These are phyloP conservation scores for Megalopta genalis DNA, from an alignment of 1,140 invertebrate genomes.

Conservation along the genomic window DNA sequence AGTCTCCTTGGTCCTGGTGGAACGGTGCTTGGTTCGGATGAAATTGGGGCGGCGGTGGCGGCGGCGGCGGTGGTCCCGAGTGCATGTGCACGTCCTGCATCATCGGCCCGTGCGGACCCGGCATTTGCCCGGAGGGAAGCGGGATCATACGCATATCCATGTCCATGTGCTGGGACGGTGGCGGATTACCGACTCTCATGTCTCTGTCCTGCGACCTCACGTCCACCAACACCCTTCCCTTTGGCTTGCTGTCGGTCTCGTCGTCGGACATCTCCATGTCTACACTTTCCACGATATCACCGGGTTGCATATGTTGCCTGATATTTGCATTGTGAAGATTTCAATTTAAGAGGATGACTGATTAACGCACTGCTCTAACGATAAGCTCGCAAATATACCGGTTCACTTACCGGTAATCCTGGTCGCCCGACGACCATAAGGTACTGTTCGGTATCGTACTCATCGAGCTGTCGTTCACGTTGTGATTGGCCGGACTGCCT, in stretches of 20 bases:
- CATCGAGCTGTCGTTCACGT: slow-evolving; percentile 65
- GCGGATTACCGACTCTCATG: slow-evolving; percentile 62
- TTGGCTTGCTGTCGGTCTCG: slow-evolving; percentile 79
- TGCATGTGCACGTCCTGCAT: slow-evolving; percentile 61
- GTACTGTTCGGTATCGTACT: slow-evolving; percentile 61
- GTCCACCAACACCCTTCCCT: slow-evolving; percentile 74
- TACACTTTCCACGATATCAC: slow-evolving; percentile 84
- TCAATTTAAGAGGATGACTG: slow-evolving; percentile 19
- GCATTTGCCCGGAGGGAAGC: slow-evolving; percentile 60
- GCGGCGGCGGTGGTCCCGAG: slow-evolving; percentile 67
- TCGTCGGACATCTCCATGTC: slow-evolving; percentile 89
- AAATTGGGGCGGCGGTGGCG: slow-evolving; percentile 66
- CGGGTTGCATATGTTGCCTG: slow-evolving; percentile 77
- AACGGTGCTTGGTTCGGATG: slow-evolving; percentile 68
- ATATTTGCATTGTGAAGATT: slow-evolving; percentile 18
- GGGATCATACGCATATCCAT: slow-evolving; percentile 78
- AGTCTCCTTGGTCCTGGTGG: slow-evolving; percentile 65
- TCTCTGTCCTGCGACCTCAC: slow-evolving; percentile 76
- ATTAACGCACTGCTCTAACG: background rate
- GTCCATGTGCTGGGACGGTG: slow-evolving; percentile 63
- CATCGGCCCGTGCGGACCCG: slow-evolving; percentile 50
- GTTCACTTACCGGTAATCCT: slow-evolving; percentile 73
- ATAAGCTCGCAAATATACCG: background rate
- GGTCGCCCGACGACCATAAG: slow-evolving; percentile 75
- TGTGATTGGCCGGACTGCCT: slow-evolving; percentile 83